These are phyloP conservation scores for Poecile atricapillus DNA, from an alignment of 2,113 vertebrate species.

Conservation along the genomic window DNA sequence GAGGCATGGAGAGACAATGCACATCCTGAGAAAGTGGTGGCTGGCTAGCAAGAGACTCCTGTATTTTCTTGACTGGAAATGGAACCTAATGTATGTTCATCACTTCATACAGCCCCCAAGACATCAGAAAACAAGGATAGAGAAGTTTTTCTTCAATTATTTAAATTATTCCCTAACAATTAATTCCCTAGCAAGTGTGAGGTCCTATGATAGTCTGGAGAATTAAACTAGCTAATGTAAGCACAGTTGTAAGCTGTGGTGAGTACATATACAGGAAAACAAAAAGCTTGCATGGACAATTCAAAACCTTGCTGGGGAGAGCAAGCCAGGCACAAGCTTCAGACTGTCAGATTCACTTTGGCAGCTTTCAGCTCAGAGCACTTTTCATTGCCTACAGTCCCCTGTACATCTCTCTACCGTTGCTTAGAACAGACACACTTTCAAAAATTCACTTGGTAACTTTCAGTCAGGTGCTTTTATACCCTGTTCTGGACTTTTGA, in stretches of 20 bases:
- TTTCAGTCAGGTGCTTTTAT: slow-evolving; percentile 38
- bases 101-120: background rate
- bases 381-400: background rate
- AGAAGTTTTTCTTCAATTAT: rapidly evolving
- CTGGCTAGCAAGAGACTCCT: background rate
- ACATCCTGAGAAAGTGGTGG: background rate
- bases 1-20: background rate
- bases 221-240: background rate
- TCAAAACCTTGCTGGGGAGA: background rate
- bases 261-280: background rate
- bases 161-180: background rate
- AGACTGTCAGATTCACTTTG: background rate
- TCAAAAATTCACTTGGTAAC: background rate
- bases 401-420: background rate
- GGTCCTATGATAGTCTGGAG: background rate
- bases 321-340: background rate
- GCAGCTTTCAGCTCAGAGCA: background rate
- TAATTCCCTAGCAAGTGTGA: background rate
- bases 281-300: background rate
- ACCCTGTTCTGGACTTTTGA: background rate
- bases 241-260: background rate
- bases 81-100: background rate
- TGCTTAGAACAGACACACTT: background rate
- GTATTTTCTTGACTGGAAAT: background rate
- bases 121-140: background rate